Percentiles rank a stretch among this genome's conserved stretches.
phyloP scores from a whole-genome alignment of 2,113 vertebrate species.

The Mirounga angustirostris region DNA sequence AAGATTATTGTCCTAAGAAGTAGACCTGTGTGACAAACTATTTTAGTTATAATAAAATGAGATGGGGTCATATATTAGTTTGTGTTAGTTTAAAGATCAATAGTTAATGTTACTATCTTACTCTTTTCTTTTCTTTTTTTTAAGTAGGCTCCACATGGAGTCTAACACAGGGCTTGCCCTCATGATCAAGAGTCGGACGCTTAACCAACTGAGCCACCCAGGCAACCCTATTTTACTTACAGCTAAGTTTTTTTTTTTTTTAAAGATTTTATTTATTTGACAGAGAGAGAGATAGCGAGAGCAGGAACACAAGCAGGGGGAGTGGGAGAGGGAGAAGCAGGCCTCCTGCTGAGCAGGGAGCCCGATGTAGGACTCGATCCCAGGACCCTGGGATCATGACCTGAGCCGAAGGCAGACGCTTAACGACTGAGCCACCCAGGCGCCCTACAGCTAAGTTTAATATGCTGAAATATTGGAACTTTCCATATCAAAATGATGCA shows the following conservation, averaged over 20 bases:
- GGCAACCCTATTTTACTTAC: too few species aligned
- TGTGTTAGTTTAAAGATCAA: constrained; percentile 10
- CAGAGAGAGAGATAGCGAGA: too few species aligned
- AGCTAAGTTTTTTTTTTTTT: too few species aligned
- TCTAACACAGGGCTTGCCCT: background rate
- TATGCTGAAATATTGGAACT: constrained; percentile 17
- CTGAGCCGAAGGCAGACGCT: too few species aligned
- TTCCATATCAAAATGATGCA: background rate
- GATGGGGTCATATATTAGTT: background rate
- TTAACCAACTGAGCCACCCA: background rate
- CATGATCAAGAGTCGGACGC: background rate
- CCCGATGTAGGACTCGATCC: too few species aligned
- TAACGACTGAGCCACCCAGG: background rate
- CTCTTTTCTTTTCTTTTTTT: background rate
- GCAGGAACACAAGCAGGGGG: too few species aligned
- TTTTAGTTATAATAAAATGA: constrained; percentile 45
- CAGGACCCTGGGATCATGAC: too few species aligned
- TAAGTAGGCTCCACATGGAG: background rate
- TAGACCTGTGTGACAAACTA: background rate
- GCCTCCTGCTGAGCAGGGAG: too few species aligned
- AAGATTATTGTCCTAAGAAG: constrained; percentile 26
- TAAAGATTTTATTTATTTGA: too few species aligned
- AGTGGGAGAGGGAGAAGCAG: too few species aligned
- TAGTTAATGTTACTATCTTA: background rate
- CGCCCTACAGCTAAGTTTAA: background rate